Evolutionary conservation across 2,797 vertebrate genomes (phyloP), one percentile per base, ranked within the genome.

Genomic region (Darevskia mixta): DNA sequence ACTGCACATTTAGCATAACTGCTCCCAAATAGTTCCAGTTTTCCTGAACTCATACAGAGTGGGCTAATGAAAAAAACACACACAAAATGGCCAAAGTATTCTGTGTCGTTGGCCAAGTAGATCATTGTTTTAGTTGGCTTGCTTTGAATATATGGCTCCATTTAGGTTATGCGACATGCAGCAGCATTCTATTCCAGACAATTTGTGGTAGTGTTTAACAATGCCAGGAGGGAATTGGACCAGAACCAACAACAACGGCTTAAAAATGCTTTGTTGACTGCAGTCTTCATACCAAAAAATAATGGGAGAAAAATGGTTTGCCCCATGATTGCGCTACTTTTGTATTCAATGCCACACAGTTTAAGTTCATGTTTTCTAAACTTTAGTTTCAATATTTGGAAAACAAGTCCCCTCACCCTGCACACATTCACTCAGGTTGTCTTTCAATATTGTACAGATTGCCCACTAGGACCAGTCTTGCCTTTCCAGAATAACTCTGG

Each of bases 381-480:
- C 87, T 80, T 92, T 92, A 95, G 72, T 87, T 86, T 93, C 90
- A 88, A 79, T 87, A 92, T 87, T 25, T 93, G 83, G n/a, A 79
- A 92, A 86, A 87, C 17, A n/a, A 25, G 3, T 43, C 15, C 43
- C 25, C 72, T 17, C 25, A 45, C 27, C 49, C 38, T 72, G 75
- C 81, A 41, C 45, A 78, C 90, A 93, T 77, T 89, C 85, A 89
- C 20, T 82, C 67, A 90, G 77, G 41, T 91, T 90, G 20, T 78
- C 64, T 90, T 87, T 25, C 38, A 58, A 25, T 92, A 93, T 55
- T 93, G 93, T 93, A 95, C 91, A 95, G 88, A 92, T 91, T 91
- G 77, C 92, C 82, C 79, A 49, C 89, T 95, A 91, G 88, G 90
- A 93, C 85, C 49, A n/a, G 27, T 79, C 69, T 87, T 90, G 88